A percentile compares a stretch with the other conserved stretches of the same genome.
These are phyloP conservation scores for Pseudococcus jackbeardsleyi DNA, from an alignment of 2,888 invertebrate species.

Conservation along the genomic window DNA sequence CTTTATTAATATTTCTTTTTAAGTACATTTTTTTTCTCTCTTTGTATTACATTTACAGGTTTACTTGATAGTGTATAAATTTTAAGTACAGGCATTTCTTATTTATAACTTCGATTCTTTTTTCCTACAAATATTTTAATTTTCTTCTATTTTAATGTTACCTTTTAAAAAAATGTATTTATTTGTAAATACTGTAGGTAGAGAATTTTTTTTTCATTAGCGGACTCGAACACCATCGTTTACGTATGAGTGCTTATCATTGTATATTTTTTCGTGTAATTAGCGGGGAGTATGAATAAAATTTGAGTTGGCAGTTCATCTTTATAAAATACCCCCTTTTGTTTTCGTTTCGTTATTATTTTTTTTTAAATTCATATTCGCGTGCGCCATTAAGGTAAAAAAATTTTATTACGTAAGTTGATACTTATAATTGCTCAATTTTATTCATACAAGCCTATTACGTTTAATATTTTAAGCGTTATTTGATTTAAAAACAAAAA, in stretches of 20 bases:
- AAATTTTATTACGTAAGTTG: constrained; percentile 15
- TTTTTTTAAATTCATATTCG: constrained; percentile 32
- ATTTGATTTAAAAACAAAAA: background rate
- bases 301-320: constrained; percentile 56
- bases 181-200: constrained; percentile 62
- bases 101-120: constrained; percentile 58
- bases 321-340: background rate
- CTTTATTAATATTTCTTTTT: constrained; percentile 56
- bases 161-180: constrained; percentile 50
- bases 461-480: constrained; percentile 53
- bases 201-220: constrained; percentile 49
- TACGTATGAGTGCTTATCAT: constrained; percentile 45
- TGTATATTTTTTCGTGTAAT: constrained; percentile 51
- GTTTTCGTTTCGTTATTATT: too few relatives aligned
- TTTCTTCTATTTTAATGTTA: constrained; percentile 58
- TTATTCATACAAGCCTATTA: constrained; percentile 64
- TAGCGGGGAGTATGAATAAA: constrained; percentile 59
- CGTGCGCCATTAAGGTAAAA: constrained; percentile 13
- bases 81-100: constrained; percentile 62
- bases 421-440: constrained; percentile 64
- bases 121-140: constrained; percentile 62
- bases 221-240: constrained; percentile 61
- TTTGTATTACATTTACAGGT: constrained; percentile 40
- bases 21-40: constrained; percentile 42
- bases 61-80: constrained; percentile 60